Base-by-base conservation (phyloP, 2,888 invertebrate genomes). In the Lycaena phlaeas region DNA sequence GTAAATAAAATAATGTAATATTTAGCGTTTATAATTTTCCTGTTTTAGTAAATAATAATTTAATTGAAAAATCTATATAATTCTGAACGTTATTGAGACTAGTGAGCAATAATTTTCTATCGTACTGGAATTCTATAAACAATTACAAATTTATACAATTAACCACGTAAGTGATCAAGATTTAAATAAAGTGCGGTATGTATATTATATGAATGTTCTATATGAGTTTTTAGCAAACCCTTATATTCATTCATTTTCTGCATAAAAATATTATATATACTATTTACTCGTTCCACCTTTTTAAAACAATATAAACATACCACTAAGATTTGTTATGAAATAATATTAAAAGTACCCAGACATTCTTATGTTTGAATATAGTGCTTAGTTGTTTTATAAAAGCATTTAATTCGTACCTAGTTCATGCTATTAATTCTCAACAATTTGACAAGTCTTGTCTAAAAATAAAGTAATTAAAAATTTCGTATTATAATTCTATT, bases 1-100 rank as follows among this genome's bases (percentile, higher is more conserved):
- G 40, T 61, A 65, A 59, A 45, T 51, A 61, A 59, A 59, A 58
- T 64, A 68, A 65, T 70, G 66, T 53, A 49, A 50, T 58, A 52
- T 56, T 59, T 56, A 52, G 53, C 50, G 41, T 48, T 54, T 49
- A 31, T 40, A 26, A 26, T 17, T 31, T 31, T 17, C 12, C 15
- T 12, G 15, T 27, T 17, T 7, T 31, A 17, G 17, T 26, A 31
- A 15, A 40, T 25, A 31, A 31, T 25, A 27, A 4, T 31, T 52
- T 48, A 53, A 52, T 53, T 52, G 48, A 58, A 50, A 54, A 46
- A 52, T 52, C 51, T 38, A 52, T 59, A 52, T 48, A n/a, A n/a
- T 52, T 52, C 57, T 51, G 64, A 49, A 61, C 49, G 56, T 45
- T 48, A 50, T 58, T 57, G 59, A 65, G 62, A 61, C 59, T 51